Evolutionary conservation across 2,113 vertebrate genomes (phyloP), one percentile per base, ranked within the genome.

Genomic region (Campylomormyrus numenius): DNA sequence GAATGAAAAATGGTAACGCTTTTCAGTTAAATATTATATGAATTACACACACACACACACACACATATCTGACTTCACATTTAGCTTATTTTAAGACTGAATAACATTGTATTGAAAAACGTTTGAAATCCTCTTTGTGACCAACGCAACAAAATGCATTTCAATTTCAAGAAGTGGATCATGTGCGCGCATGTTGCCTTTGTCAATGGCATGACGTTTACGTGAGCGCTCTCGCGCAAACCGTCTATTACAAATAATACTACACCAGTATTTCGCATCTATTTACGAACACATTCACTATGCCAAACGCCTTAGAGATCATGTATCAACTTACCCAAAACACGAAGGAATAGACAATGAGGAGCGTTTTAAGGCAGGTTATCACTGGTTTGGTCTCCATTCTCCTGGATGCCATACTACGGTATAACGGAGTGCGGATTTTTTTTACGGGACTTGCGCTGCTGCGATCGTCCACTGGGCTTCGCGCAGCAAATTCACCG

Each of bases 351-450:
- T 98, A 98, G 94, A 97, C 95, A 93, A 98, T 97, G 92, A 98
- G 97, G 89, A 98, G 96, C 90, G 95, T 96, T 95, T 98, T 98
- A 92, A 98, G 95, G 94, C 97, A 97, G 94, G 97, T 96, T 95
- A 98, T 98, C 94, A 97, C 95, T 91, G 97, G 97, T 95, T 97
- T 97, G 93, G 97, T 98, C 94, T 97, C 97, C 96, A 98, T 97
- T 95, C 97, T 97, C 94, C 97, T 96, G 89, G 96, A 97, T 97
- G 97, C 96, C 97, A 98, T 98, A 95, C 93, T 89, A 89, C 90
- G 91, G 91, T 95, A 94, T 93, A 94, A 93, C 93, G 92, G 93
- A 93, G 93, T 93, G 92, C 92, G 83, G 89, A 45, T 83, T 91
- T 91, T 90, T 80, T 86, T 80, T 49, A 74, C 80, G 42, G 62